Evolutionary conservation across 2,797 vertebrate genomes (phyloP).

Genomic region (Manis crassicaudata): DNA sequence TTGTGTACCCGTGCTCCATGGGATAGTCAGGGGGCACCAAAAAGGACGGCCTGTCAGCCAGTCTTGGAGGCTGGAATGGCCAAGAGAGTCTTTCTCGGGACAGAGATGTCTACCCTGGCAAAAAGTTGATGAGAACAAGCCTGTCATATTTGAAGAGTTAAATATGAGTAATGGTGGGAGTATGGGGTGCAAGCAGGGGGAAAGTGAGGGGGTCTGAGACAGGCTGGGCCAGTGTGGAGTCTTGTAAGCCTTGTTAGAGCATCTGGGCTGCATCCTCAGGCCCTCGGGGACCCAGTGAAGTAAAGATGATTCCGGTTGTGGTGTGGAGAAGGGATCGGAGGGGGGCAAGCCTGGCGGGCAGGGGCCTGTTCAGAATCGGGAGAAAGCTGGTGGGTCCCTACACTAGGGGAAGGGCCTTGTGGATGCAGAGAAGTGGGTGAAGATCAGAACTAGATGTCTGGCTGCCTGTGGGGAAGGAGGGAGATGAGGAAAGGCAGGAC

Average conservation of each 20-base stretch:
- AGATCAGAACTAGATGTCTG: background rate
- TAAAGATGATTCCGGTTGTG: background rate
- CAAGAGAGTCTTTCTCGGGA: background rate
- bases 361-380: background rate
- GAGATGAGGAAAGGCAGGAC: background rate
- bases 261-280: background rate
- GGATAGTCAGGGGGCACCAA: background rate
- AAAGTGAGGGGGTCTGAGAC: background rate
- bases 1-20: rapidly evolving
- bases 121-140: background rate
- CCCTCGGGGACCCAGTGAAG: background rate
- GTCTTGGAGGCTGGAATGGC: background rate
- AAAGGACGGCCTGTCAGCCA: background rate
- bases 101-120: no score
- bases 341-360: rapidly evolving
- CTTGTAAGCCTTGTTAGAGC: background rate
- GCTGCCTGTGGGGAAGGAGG: background rate
- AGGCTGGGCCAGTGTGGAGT: no score
- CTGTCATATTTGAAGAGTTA: background rate
- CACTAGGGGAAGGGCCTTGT: background rate
- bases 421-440: background rate
- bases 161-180: background rate
- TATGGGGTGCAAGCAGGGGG: background rate
- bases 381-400: background rate
- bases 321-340: background rate